Base-by-base conservation (phyloP, 2,113 vertebrate species). In the Piliocolobus tephrosceles region DNA sequence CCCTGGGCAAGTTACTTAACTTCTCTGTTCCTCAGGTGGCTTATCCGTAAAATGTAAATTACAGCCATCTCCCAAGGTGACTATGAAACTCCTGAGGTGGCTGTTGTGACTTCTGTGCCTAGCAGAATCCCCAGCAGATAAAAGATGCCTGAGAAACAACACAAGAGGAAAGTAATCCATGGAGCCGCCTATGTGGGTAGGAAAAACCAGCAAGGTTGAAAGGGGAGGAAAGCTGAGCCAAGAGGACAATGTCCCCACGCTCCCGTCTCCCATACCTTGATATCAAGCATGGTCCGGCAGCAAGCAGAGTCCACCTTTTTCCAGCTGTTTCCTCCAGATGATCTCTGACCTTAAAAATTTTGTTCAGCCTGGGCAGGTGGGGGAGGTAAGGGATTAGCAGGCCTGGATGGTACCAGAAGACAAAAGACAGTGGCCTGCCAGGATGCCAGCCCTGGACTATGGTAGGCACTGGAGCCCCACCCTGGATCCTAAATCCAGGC, bases 111-210 rank as follows among this genome's bases (percentile, higher is more conserved):
- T 47, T 12, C 43, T 55, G 52, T 66, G n/a, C 32, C 68, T 38
- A n/a, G 12, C 8, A 70, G 32, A 92, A 47, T 35, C 22, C 20
- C 32, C 70, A 72, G 75, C 10, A 5, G 6, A 2, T 17, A 35
- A 5, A 27, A 32, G 18, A 8, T 23, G 35, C 38, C 32, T 61
- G 10, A 57, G 76, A 64, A n/a, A 43, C 6, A 3, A 89, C 18
- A 52, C 73, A 91, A 73, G 12, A 61, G 73, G 45, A 40, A 6
- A 52, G 11, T 8, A 20, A 38, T 23, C 35, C 57, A 2, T 0
- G 0, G 16, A 57, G 40, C 16, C 4, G 0, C 43, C 35, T 84
- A 25, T 6, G 5, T 80, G 72, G 18, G 8, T 20, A 13, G 32
- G 16, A 83, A 45, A 88, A 76, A 38, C 22, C 72, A 88, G 70